Evolutionary conservation across 2,797 vertebrate genomes (phyloP), one percentile per base, ranked within the genome.

Genomic region (Sebastes matsubarae): DNA sequence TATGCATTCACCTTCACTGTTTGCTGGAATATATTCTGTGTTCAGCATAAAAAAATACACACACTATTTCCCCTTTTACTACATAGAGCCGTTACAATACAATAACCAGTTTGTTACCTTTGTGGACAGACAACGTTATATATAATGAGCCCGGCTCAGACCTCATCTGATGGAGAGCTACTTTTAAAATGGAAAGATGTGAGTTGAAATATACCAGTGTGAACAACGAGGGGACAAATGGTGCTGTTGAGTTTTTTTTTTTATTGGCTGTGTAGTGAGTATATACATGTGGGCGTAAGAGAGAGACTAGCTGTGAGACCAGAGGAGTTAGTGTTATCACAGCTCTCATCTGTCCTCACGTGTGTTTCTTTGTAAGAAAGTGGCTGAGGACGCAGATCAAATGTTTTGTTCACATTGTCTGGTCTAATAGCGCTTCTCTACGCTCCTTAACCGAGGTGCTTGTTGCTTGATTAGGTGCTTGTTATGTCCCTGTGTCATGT

Each of bases 31-130:
- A 50, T 2, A 54, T 77, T 76, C 12, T 66, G 38, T 66, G 38
- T 16, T 60, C 32, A 52, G 27, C 59, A 24, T 29, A 29, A 72
- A 57, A 81, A 50, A 72, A 38, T 13, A n/a, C 29, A 12, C 16
- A 55, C 8, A 30, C 25, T 42, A 8, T 32, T 84, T 55, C 10
- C 24, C 27, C 6, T 46, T 36, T 36, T 13, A 8, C n/a, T 79
- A 22, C 61, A 46, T 6, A 52, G 25, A 52, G 18, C 61, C 18
- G 10, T 20, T 52, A 11, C 36, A 77, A 46, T 24, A 67, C 29
- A 79, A 67, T 16, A 50, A 63, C 18, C 20, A 22, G 29, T 22
- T 22, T 65, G 46, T 87, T 86, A 74, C 85, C 77, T 81, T 55
- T 58, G 22, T 60, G 30, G 52, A 42, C 86, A 83, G 77, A 64